phyloP scores from a whole-genome alignment of 2,113 vertebrate genomes.

The Nothocercus julius region DNA sequence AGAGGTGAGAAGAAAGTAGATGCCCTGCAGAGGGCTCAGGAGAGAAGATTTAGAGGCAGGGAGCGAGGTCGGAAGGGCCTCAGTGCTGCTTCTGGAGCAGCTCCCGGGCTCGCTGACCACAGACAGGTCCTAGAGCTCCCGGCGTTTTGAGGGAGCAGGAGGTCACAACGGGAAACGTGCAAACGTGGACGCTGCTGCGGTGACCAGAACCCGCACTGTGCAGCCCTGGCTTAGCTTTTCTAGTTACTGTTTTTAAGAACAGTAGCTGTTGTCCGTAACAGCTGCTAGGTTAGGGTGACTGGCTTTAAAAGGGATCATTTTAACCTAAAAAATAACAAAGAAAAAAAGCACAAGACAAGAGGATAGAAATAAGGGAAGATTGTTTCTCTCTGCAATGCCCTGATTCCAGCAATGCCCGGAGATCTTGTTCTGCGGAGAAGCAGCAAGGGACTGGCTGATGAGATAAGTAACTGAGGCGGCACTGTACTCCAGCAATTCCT shows the following conservation, averaged over 20 bases:
- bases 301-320: not conserved
- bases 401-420: not conserved
- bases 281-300: not conserved
- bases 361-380: not conserved
- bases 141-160: not conserved
- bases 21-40: not conserved
- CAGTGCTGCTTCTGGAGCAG: not conserved
- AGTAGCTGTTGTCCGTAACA: not conserved
- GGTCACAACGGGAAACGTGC: not conserved
- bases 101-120: not conserved
- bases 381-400: not conserved
- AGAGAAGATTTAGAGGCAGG: not conserved
- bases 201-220: rapidly evolving
- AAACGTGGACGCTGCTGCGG: not conserved
- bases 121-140: not conserved
- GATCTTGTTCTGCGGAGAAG: not conserved
- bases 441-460: not conserved
- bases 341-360: not conserved
- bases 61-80: not conserved
- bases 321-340: not conserved
- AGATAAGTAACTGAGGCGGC: not conserved
- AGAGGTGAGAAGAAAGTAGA: not conserved
- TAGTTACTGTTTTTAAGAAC: not conserved
- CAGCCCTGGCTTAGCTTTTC: not conserved
- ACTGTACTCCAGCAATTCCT: not conserved